Evolutionary conservation across 2,888 invertebrate genomes (phyloP).

Genomic region (Vandiemenella viatica): DNA sequence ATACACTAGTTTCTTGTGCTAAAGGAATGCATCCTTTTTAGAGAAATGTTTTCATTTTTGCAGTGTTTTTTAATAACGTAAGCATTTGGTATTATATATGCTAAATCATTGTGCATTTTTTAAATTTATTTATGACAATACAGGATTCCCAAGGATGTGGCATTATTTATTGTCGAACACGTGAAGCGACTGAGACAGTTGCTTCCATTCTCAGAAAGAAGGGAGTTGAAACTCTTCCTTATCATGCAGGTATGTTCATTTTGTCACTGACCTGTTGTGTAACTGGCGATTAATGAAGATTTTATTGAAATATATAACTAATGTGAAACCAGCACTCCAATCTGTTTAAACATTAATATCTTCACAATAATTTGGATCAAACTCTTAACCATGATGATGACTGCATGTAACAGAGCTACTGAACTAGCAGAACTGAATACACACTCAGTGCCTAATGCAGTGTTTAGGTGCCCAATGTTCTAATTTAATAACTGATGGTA

Average conservation of each 20-base stretch:
- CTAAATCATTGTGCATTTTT: neutral
- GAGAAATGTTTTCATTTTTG: neutral
- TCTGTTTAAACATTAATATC: too few relatives aligned
- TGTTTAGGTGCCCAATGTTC: too few relatives aligned
- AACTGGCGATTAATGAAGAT: too few relatives aligned
- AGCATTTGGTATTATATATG: neutral
- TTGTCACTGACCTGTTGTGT: too few relatives aligned
- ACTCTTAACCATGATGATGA: too few relatives aligned
- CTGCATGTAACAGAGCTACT: too few relatives aligned
- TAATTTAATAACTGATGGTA: too few relatives aligned
- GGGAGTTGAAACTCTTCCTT: slow-evolving; percentile 64
- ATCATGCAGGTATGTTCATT: slow-evolving; percentile 61
- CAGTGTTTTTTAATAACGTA: neutral
- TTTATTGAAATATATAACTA: too few relatives aligned
- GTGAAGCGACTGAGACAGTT: slow-evolving; percentile 78
- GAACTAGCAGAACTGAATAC: too few relatives aligned
- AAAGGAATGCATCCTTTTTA: neutral
- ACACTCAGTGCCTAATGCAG: too few relatives aligned
- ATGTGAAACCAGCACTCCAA: too few relatives aligned
- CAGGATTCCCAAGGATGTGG: slow-evolving; percentile 30
- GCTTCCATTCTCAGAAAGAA: slow-evolving; percentile 56
- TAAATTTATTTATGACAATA: neutral
- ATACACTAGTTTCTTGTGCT: neutral
- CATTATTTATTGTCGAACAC: slow-evolving; percentile 88
- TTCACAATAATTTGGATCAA: too few relatives aligned